Evolutionary conservation across 2,888 invertebrate genomes (phyloP), one percentile per base, ranked within the genome.

Genomic region (Stratiomys singularior): DNA sequence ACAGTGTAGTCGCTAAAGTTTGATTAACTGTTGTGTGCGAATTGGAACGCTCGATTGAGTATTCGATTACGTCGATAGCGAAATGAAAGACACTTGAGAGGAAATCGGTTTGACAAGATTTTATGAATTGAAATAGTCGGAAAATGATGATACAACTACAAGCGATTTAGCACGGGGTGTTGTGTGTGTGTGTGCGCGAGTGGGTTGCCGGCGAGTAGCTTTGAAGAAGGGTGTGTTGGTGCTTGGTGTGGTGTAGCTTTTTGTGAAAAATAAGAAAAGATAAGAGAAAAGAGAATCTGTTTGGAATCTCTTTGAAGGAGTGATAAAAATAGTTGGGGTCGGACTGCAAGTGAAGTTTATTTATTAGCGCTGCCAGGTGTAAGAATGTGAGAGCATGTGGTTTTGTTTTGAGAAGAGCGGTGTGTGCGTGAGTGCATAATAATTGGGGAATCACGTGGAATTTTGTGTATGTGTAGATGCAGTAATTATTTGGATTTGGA

Each of bases 281-380:
- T 60, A 44, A 44, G 46, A 69, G 46, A 69, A 69, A 46, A 23
- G 69, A 18, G 46, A 46, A n/a, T 69, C 25, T 52, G n/a, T 56
- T 25, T 28, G 56, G 28, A 27, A 47, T 72, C 71, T 72, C 71
- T 72, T 72, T 28, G 30, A n/a, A 13, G 46, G 52, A 27, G 30
- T 15, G 28, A 44, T 67, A 21, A 13, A 9, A 21, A 44, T 66
- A 18, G 69, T 1, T 21, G 25, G 69, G 69, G n/a, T 9, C n/a
- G n/a, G 67, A n/a, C 37, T 37, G 37, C 18, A 44, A 67, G 67
- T 44, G 44, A 27, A 47, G n/a, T 56, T 72, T 52, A 4, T 28
- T 13, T 25, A 60, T 69, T 69, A 52, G 71, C 25, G 28, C 56
- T 72, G 71, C 71, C 71, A 72, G 71, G 71, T 72, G 71, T 37